Evolutionary conservation across 2,888 invertebrate species (phyloP), one percentile per base, ranked within the genome.

Genomic region (Andrena trimmerana): DNA sequence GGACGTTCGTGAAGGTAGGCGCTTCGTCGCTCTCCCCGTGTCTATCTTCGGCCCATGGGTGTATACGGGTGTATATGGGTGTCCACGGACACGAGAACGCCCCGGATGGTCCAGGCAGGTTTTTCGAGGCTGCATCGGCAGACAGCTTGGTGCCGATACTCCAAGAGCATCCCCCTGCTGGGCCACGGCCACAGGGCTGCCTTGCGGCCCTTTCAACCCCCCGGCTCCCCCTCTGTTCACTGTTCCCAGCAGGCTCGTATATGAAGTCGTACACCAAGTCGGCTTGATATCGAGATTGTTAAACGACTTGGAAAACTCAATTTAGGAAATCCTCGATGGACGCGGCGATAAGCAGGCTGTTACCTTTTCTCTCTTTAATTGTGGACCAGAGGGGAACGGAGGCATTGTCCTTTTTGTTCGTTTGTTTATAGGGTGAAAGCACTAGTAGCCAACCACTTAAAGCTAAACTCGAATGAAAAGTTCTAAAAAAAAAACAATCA

Each of bases 111-210:
- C 66, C 60, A 10, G 78, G 72, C 79, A 81, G 83, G 81, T 86
- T 88, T 78, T 86, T 86, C 85, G 83, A 78, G 85, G 83, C 81
- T 83, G 81, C 84, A 63, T 77, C 78, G 86, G 90, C 90, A 93
- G 92, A 93, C 92, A 92, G 92, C 92, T 83, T 92, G 92, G 92
- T 92, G 92, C 92, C 92, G 85, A 81, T 66, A 80, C 81, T 52
- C 27, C 52, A 42, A 70, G 68, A 67, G 78, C 81, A 75, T 86
- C 89, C 90, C 92, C 92, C 91, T 85, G 92, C 92, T 91, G 92
- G 68, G 91, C 81, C 71, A 82, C 80, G 77, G 87, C 89, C 90
- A 67, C 81, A 76, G 77, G 75, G 83, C 81, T 74, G 36, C 83
- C 84, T 76, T 33, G 57, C 73, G 73, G 67, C 81, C 82, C 70